Evolutionary conservation across 2,797 vertebrate species (phyloP).

Genomic region (Pelodytes ibericus): DNA sequence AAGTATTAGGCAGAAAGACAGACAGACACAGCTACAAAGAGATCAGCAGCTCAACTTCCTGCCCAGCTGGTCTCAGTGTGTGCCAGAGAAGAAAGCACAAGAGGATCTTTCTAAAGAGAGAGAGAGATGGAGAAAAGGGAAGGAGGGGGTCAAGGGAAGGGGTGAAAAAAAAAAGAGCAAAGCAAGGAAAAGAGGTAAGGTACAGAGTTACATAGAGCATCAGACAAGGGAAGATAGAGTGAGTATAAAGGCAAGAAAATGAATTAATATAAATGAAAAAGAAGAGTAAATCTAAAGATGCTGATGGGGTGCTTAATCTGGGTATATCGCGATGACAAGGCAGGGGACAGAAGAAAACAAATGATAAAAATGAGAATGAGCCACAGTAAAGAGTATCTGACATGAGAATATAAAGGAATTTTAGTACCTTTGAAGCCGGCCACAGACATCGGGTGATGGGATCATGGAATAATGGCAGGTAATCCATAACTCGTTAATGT

Average conservation of each 20-base stretch:
- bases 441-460: constrained; percentile 46
- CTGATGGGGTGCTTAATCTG: too few species aligned
- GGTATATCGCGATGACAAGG: too few species aligned
- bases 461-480: constrained; percentile 51
- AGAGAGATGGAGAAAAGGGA: constrained; percentile 66
- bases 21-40: constrained; percentile 57
- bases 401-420: neutral
- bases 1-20: constrained; percentile 54
- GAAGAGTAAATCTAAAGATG: neutral
- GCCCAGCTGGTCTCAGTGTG: constrained; percentile 78
- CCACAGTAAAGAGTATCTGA: too few species aligned
- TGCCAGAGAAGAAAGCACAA: constrained; percentile 69
- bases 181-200: neutral
- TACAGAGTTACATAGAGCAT: neutral
- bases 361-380: too few species aligned
- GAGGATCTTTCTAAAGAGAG: constrained; percentile 46
- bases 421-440: constrained; percentile 39
- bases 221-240: neutral
- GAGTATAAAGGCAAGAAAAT: neutral
- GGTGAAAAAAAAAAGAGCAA: constrained; percentile 21
- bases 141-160: constrained; percentile 62
- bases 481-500: constrained; percentile 90
- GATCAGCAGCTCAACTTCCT: constrained; percentile 70
- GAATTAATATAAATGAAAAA: neutral
- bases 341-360: too few species aligned